phyloP scores from a whole-genome alignment of 1,140 invertebrate genomes.

The Nymphalis io region DNA sequence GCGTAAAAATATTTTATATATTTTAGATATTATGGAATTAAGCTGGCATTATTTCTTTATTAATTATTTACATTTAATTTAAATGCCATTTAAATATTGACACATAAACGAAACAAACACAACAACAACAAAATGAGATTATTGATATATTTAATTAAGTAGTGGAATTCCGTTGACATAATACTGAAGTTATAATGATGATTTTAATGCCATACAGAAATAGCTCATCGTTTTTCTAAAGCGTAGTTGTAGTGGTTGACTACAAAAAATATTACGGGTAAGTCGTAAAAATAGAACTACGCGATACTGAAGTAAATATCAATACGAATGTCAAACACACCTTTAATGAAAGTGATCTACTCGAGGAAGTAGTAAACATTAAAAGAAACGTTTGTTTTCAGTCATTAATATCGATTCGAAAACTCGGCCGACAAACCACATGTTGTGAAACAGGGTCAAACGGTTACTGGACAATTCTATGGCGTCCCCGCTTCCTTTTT shows the following conservation, averaged over 20 bases:
- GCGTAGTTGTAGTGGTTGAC: too few relatives aligned
- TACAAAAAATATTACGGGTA: not conserved
- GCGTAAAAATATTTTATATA: not conserved
- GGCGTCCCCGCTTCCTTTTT: conserved; percentile 30
- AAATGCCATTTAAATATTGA: too few relatives aligned
- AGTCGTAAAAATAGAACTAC: conserved; percentile 3
- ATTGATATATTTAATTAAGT: too few relatives aligned
- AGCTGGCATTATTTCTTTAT: not conserved
- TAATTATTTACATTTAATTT: too few relatives aligned
- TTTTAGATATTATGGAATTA: too few relatives aligned
- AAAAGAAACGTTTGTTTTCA: conserved; percentile 32
- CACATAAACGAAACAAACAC: too few relatives aligned
- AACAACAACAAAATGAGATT: too few relatives aligned
- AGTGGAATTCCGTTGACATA: not conserved
- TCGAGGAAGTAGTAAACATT: conserved; percentile 32
- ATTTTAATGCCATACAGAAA: too few relatives aligned
- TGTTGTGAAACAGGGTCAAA: conserved; percentile 38
- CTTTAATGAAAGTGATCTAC: conserved; percentile 13
- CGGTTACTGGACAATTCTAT: conserved; percentile 27
- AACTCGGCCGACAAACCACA: conserved; percentile 35
- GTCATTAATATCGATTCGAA: conserved; percentile 34
- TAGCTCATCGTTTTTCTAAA: too few relatives aligned
- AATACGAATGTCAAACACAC: conserved; percentile 5
- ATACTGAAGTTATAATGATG: too few relatives aligned
- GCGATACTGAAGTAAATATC: conserved; percentile 2